Conservation (phyloP, 2,113 vertebrate species). For the Lichenostomus cassidix region DNA sequence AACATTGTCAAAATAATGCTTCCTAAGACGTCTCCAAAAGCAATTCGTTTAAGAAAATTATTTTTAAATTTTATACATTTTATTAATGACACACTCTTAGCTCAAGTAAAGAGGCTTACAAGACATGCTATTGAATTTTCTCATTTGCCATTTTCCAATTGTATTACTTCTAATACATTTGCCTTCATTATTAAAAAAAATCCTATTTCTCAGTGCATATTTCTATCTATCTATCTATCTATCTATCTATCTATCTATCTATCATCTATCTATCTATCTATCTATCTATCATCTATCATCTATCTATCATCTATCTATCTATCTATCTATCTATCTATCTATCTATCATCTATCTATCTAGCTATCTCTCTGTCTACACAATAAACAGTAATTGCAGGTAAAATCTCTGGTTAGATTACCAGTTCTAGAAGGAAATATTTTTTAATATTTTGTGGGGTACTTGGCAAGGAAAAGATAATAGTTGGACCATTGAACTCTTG, state of each 20-base stretch:
- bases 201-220: neutral
- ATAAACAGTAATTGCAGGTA: neutral
- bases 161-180: neutral
- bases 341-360: neutral
- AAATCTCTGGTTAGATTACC: neutral
- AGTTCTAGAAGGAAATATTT: neutral
- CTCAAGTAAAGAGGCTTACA: constrained; percentile 8
- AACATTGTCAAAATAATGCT: constrained; percentile 47
- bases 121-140: neutral
- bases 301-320: neutral
- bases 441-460: neutral
- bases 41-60: neutral
- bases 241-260: neutral
- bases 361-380: neutral
- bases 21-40: neutral
- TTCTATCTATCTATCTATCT: neutral
- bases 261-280: neutral
- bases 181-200: neutral
- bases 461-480: neutral
- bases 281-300: neutral
- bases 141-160: neutral
- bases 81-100: constrained; percentile 6
- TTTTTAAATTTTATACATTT: constrained; percentile 8
- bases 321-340: neutral
- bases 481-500: neutral